Evolutionary conservation across 2,797 vertebrate genomes (phyloP).

Genomic region (Botia almorhae): DNA sequence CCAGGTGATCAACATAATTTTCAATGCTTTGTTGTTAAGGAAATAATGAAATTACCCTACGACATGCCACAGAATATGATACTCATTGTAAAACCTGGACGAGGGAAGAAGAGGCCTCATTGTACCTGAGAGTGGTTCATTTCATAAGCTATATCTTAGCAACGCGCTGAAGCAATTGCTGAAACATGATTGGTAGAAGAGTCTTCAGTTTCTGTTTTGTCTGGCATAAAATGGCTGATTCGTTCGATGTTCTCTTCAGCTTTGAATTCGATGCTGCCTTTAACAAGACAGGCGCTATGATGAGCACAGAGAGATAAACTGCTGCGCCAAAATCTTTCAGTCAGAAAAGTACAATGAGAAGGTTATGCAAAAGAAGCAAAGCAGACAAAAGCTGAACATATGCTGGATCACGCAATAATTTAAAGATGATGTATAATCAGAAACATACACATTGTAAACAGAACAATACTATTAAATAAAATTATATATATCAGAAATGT

Average conservation of each 20-base stretch:
- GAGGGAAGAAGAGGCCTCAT: neutral
- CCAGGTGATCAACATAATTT: slow-evolving; percentile 14
- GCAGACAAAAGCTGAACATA: neutral
- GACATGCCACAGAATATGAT: slow-evolving; percentile 1
- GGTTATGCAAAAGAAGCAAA: neutral
- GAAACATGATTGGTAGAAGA: slow-evolving; percentile 22
- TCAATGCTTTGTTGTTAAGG: neutral
- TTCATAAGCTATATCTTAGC: slow-evolving; percentile 20
- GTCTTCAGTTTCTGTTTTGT: slow-evolving; percentile 16
- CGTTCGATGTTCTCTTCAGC: neutral
- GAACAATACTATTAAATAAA: no score
- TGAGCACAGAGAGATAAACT: no score
- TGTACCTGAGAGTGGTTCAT: neutral
- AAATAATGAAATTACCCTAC: neutral
- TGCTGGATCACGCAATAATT: no score
- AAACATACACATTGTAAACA: no score
- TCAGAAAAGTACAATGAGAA: neutral
- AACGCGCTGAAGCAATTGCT: slow-evolving; percentile 1
- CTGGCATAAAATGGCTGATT: neutral
- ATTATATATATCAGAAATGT: no score
- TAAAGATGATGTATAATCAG: no score
- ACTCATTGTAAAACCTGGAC: slow-evolving; percentile 5
- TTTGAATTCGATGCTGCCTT: neutral
- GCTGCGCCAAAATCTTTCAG: neutral
- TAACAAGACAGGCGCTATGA: neutral